Evolutionary conservation across 2,888 invertebrate genomes (phyloP).

Genomic region (Amblyteles armatorius): DNA sequence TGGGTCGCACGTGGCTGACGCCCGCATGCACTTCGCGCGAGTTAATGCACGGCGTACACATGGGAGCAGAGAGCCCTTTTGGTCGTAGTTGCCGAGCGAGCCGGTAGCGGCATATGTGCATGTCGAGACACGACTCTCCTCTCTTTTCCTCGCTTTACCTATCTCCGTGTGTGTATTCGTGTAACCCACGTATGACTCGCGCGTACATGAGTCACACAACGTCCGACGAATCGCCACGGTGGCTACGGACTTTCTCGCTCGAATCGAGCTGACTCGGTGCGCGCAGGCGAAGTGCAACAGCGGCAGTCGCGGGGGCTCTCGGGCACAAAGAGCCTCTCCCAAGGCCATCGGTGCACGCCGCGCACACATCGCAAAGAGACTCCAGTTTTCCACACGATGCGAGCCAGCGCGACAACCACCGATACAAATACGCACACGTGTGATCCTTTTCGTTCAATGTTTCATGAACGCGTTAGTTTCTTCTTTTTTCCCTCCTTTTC

Average conservation of each 20-base stretch:
- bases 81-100: constrained; percentile 16
- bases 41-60: constrained; percentile 54
- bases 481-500: constrained; percentile 17
- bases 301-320: constrained; percentile 68
- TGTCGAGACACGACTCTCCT: constrained; percentile 10
- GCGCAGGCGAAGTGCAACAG: constrained; percentile 60
- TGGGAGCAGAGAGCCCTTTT: constrained; percentile 36
- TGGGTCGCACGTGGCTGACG: constrained; percentile 81
- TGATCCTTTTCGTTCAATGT: constrained; percentile 49
- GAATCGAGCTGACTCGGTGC: constrained; percentile 31
- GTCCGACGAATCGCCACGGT: constrained; percentile 29
- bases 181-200: constrained; percentile 16
- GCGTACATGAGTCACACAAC: constrained; percentile 52
- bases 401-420: background rate
- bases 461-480: constrained; percentile 13
- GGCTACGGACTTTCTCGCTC: constrained; percentile 52
- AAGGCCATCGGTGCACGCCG: constrained; percentile 78
- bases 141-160: background rate
- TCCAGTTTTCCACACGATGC: background rate
- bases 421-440: constrained; percentile 30
- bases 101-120: constrained; percentile 43
- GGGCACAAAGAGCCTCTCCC: constrained; percentile 83
- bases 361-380: constrained; percentile 8
- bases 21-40: constrained; percentile 78
- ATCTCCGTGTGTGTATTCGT: constrained; percentile 8